These are phyloP conservation scores for Bolborhynchus lineola DNA, from an alignment of 2,113 vertebrate species.

Conservation along the genomic window DNA sequence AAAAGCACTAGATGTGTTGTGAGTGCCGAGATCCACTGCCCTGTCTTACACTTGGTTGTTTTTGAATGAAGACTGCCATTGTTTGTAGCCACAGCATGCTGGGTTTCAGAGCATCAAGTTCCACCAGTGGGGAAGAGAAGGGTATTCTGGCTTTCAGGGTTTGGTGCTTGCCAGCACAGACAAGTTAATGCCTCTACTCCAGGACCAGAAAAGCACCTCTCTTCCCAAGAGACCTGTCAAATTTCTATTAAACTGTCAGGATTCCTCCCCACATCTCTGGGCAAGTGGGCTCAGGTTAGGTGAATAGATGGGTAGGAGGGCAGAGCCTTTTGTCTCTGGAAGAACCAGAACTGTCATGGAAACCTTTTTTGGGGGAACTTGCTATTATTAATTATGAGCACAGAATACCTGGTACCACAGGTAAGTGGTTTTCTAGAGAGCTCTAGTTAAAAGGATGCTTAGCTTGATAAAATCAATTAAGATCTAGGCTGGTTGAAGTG, in stretches of 20 bases:
- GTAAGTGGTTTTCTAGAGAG: neutral
- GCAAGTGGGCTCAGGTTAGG: neutral
- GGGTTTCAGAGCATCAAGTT: neutral
- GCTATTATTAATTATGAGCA: too few relatives aligned
- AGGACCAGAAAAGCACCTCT: neutral
- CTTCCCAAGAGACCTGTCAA: neutral
- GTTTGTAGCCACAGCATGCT: neutral
- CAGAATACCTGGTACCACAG: neutral
- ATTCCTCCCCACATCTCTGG: rapidly evolving
- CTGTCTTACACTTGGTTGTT: neutral
- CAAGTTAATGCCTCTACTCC: neutral
- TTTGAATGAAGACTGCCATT: rapidly evolving
- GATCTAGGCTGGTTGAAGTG: neutral
- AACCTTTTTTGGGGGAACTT: rapidly evolving
- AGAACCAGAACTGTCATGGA: neutral
- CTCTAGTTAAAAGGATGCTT: rapidly evolving
- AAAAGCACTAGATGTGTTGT: rapidly evolving
- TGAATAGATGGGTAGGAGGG: rapidly evolving
- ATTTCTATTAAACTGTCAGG: rapidly evolving
- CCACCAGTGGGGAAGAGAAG: neutral
- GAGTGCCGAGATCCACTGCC: rapidly evolving
- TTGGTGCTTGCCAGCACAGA: neutral
- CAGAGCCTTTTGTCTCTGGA: neutral
- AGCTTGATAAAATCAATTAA: neutral
- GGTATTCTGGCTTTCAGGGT: neutral